These are phyloP conservation scores for Crioceris asparagi DNA, from an alignment of 2,888 invertebrate species.

Conservation along the genomic window DNA sequence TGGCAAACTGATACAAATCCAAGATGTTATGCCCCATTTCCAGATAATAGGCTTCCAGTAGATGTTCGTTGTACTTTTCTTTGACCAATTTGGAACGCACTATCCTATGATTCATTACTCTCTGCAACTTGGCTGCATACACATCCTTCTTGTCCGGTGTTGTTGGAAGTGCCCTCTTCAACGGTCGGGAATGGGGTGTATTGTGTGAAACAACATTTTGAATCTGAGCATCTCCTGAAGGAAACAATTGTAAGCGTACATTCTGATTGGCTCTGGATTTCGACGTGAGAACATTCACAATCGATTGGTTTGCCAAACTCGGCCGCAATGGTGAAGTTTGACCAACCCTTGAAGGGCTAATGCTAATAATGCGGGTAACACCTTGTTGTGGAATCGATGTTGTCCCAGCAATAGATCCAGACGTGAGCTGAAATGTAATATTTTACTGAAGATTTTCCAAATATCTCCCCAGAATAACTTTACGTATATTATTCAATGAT, in stretches of 20 bases:
- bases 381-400: too few species aligned
- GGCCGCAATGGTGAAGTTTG: constrained; percentile 32
- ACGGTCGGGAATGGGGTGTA: constrained; percentile 22
- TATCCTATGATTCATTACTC: constrained; percentile 61
- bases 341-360: constrained; percentile 34
- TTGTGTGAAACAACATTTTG: too few species aligned
- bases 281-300: constrained; percentile 34
- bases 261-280: constrained; percentile 29
- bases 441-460: too few species aligned
- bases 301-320: constrained; percentile 38
- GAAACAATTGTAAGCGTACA: constrained; percentile 33
- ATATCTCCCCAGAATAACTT: too few species aligned
- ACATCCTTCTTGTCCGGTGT: constrained; percentile 40
- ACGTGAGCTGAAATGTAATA: too few species aligned
- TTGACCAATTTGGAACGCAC: constrained; percentile 56
- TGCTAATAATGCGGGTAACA: constrained; percentile 44
- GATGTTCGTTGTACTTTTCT: constrained; percentile 66
- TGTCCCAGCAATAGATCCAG: too few species aligned
- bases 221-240: constrained; percentile 17
- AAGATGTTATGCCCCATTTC: constrained; percentile 80
- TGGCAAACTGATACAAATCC: constrained; percentile 78
- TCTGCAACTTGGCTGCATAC: constrained; percentile 48
- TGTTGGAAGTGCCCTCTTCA: constrained; percentile 40
- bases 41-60: constrained; percentile 77
- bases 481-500: too few species aligned